Percentiles rank a stretch among this genome's conserved stretches.
These are phyloP conservation scores for Dryobota labecula DNA, from an alignment of 2,888 invertebrate genomes.

Conservation along the genomic window DNA sequence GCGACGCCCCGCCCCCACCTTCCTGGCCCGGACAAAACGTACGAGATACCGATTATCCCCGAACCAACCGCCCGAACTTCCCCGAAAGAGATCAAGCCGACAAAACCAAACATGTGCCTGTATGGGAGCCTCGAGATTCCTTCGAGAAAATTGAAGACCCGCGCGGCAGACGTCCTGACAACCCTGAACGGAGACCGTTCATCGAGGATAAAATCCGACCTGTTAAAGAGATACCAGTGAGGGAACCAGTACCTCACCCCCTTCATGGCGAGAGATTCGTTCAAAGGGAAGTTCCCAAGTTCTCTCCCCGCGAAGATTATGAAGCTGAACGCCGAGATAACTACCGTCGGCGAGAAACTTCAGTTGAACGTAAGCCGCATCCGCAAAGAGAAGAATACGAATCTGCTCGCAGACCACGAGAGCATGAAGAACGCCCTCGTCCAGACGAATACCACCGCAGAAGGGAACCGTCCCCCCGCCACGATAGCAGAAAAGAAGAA, in stretches of 20 bases:
- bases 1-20: constrained; percentile 83
- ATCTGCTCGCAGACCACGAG: constrained; percentile 38
- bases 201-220: constrained; percentile 66
- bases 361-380: constrained; percentile 52
- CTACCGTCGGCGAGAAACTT: constrained; percentile 49
- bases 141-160: constrained; percentile 56
- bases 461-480: constrained; percentile 63
- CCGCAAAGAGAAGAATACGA: constrained; percentile 52
- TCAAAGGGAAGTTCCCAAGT: constrained; percentile 60
- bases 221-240: constrained; percentile 49
- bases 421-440: constrained; percentile 63
- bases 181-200: constrained; percentile 69
- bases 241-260: constrained; percentile 40
- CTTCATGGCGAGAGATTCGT: constrained; percentile 50
- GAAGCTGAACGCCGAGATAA: constrained; percentile 55
- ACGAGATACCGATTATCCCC: constrained; percentile 59
- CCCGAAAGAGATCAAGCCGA: constrained; percentile 62
- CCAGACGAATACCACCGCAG: constrained; percentile 58
- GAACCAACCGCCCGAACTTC: constrained; percentile 59
- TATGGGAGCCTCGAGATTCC: constrained; percentile 61
- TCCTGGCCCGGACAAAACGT: constrained; percentile 79
- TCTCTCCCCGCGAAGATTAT: constrained; percentile 50
- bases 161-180: constrained; percentile 55
- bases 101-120: constrained; percentile 55
- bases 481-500: constrained; percentile 57